phyloP scores from a whole-genome alignment of 2,888 invertebrate species.

The Drosophila peninsularis region DNA sequence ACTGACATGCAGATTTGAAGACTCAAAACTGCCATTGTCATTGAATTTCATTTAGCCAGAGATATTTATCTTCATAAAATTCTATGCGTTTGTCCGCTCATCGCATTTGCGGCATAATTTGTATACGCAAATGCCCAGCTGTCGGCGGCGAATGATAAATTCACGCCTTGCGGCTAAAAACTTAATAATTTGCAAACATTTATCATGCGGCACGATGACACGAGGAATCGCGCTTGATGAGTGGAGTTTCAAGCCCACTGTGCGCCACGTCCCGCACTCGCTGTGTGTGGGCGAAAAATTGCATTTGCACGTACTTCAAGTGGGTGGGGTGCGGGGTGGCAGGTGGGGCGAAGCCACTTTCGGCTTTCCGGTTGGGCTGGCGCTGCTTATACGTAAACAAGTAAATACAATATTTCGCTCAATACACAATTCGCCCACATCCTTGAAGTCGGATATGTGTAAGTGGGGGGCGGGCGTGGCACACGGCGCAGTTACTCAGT shows the following conservation, averaged over 20 bases:
- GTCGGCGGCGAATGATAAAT: slow-evolving; percentile 32
- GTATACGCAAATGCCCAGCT: slow-evolving; percentile 17
- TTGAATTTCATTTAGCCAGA: neutral
- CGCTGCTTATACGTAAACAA: slow-evolving; percentile 19
- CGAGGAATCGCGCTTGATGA: slow-evolving; percentile 10
- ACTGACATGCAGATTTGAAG: neutral
- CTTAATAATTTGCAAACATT: slow-evolving; percentile 22
- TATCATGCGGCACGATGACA: slow-evolving; percentile 29
- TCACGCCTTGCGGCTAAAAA: neutral
- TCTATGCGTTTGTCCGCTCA: slow-evolving; percentile 8
- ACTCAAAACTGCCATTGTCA: neutral
- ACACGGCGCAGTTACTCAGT: slow-evolving; percentile 21
- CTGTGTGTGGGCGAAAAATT: slow-evolving; percentile 50
- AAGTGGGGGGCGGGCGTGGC: neutral
- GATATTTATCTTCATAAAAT: neutral
- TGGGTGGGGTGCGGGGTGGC: neutral
- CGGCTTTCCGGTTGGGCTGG: slow-evolving; percentile 50
- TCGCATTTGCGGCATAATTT: slow-evolving; percentile 40
- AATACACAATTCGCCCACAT: slow-evolving; percentile 40
- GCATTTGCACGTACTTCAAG: slow-evolving; percentile 51
- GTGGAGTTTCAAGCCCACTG: slow-evolving; percentile 18
- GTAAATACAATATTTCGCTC: slow-evolving; percentile 46
- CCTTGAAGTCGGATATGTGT: slow-evolving; percentile 15
- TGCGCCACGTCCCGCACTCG: slow-evolving; percentile 16
- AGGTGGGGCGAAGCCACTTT: slow-evolving; percentile 38